Conservation (phyloP, 2,797 vertebrate genomes). For the Sternarchorhynchus goeldii region DNA sequence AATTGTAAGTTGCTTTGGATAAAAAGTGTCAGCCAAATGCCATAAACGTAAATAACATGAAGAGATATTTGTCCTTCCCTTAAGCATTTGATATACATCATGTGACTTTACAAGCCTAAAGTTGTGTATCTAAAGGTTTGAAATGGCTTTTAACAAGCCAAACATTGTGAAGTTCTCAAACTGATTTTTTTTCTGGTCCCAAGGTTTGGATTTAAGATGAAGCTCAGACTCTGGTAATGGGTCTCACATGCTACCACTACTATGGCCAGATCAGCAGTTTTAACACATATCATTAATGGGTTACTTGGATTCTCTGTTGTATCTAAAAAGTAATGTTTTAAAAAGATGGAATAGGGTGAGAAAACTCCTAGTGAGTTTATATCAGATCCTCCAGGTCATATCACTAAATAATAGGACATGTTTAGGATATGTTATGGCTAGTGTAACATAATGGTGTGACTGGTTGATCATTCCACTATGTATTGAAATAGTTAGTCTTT, state of each 20-base stretch:
- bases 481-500: too few species aligned
- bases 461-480: too few species aligned
- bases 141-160: constrained; percentile 37
- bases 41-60: too few species aligned
- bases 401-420: too few species aligned
- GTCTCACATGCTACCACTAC: constrained; percentile 54
- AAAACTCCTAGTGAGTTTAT: too few species aligned
- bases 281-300: neutral
- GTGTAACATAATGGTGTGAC: too few species aligned
- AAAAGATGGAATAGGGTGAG: too few species aligned
- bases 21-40: too few species aligned
- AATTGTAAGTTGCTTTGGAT: too few species aligned
- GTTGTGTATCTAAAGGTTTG: constrained; percentile 31
- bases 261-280: constrained; percentile 22
- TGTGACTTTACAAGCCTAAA: constrained; percentile 9
- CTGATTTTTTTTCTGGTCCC: constrained; percentile 59
- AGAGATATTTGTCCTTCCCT: neutral
- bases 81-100: constrained; percentile 28
- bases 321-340: too few species aligned
- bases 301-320: neutral
- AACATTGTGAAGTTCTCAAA: constrained; percentile 57
- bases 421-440: too few species aligned
- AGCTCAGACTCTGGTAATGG: constrained; percentile 46
- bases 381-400: too few species aligned
- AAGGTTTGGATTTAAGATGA: constrained; percentile 58